Evolutionary conservation across 30 jellyfish, hydroid and myxozoan species (phyloP).

Genomic region (Aurelia sp.): DNA sequence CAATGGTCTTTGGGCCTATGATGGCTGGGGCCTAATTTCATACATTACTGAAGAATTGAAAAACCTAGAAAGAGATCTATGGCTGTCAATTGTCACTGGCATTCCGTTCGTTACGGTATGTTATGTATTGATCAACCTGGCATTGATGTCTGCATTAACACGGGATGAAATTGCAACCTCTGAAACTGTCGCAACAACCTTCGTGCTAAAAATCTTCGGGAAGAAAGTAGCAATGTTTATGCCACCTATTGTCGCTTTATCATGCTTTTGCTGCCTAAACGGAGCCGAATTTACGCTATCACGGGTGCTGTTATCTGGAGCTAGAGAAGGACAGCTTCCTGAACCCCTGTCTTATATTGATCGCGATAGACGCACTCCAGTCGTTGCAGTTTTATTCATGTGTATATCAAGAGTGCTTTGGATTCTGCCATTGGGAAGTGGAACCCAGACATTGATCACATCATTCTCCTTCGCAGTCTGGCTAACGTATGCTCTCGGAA

Average conservation of each 20-base stretch:
- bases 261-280: conserved; percentile 42
- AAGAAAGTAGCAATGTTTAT: conserved; percentile 20
- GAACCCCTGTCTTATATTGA: conserved; percentile 52
- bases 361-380: conserved; percentile 53
- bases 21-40: conserved; percentile 63
- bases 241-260: conserved; percentile 46
- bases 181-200: conserved; percentile 51
- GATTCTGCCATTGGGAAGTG: conserved; percentile 8
- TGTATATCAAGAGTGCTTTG: neutral
- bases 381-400: conserved; percentile 9
- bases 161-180: conserved; percentile 40
- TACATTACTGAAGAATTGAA: conserved; percentile 44
- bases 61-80: conserved; percentile 52
- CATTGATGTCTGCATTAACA: conserved; percentile 46
- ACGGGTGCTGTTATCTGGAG: conserved; percentile 63
- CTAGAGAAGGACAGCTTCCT: conserved; percentile 79
- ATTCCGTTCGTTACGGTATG: conserved; percentile 57
- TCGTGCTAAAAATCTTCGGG: conserved; percentile 37
- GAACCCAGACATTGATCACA: neutral
- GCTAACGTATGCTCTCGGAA: conserved; percentile 9
- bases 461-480: conserved; percentile 21
- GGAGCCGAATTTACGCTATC: conserved; percentile 24
- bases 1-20: conserved; percentile 72
- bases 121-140: conserved; percentile 38
- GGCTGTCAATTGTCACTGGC: conserved; percentile 43